Base-by-base conservation (phyloP, 2,113 vertebrate species). In the Atlantisia rogersi region DNA sequence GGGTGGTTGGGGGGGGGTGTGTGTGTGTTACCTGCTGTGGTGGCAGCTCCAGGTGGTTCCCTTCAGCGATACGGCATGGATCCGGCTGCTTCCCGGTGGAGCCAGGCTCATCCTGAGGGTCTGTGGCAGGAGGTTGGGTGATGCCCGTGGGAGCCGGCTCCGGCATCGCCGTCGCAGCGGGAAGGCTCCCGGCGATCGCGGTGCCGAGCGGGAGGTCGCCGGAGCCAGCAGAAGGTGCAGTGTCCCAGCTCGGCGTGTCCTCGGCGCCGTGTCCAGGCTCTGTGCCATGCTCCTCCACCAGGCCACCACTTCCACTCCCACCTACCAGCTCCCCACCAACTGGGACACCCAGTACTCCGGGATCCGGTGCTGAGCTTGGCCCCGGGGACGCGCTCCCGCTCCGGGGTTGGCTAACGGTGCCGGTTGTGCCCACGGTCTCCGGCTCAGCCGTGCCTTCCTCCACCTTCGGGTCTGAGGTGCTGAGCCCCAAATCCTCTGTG, bases 1-100 rank as follows among this genome's bases (percentile, higher is more conserved):
- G n/a, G n/a, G n/a, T n/a, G n/a, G n/a, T n/a, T n/a, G n/a, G n/a
- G 52, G 29, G 1, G 1, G 24, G 32, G 55, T 16, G 55, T 16
- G 37, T 29, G 13, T n/a, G 14, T 9, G 13, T 93, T 88, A 98
- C 98, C 96, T 97, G 96, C 16, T 78, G 68, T 2, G 21, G 50
- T 3, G 35, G 59, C 40, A 60, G 69, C 73, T 74, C 48, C 9
- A 78, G 29, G 44, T 52, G 55, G 4, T 81, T 63, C 15, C 26
- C 59, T 13, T 95, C 93, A 74, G 96, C 80, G 32, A 78, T 64
- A 12, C 55, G 40, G n/a, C 3, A 9, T 32, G 7, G 40, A 31
- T 32, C 32, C 4, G 40, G n/a, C n/a, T 1, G 46, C 67, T 56
- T 20, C 21, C 6, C 1, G 11, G 37, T 11, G 1, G 3, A 18